These are phyloP conservation scores for Panopea generosa DNA, from an alignment of 2,888 invertebrate species.

Conservation along the genomic window DNA sequence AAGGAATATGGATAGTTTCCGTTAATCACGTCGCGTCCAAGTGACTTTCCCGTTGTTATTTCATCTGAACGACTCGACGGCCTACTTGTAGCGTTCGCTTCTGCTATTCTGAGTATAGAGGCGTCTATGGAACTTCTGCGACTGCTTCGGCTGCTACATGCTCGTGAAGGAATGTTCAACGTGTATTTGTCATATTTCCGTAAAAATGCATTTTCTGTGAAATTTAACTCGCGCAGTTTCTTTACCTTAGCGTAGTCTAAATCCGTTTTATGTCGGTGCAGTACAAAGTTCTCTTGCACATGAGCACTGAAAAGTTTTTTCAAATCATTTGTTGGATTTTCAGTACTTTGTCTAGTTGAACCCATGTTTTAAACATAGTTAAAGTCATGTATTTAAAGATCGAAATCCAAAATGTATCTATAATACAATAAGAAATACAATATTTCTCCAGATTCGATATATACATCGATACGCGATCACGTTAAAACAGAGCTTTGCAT, in stretches of 20 bases:
- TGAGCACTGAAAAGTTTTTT: slow-evolving; percentile 44
- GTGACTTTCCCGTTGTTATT: neutral
- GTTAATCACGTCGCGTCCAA: slow-evolving; percentile 25
- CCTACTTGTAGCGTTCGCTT: slow-evolving; percentile 17
- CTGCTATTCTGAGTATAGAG: slow-evolving; percentile 15
- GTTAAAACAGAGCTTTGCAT: too few species aligned
- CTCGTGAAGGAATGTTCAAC: neutral
- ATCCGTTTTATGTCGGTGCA: slow-evolving; percentile 36
- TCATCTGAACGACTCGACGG: slow-evolving; percentile 2
- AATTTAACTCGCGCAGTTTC: slow-evolving; percentile 29
- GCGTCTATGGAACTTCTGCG: slow-evolving; percentile 31
- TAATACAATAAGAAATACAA: too few species aligned
- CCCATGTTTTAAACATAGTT: too few species aligned
- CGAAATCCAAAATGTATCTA: too few species aligned
- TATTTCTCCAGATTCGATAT: too few species aligned
- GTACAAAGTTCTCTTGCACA: slow-evolving; percentile 34
- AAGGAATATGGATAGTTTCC: slow-evolving; percentile 41
- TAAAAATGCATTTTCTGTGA: slow-evolving; percentile 28
- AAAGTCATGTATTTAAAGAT: too few species aligned
- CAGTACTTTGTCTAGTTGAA: too few species aligned
- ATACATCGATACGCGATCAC: too few species aligned
- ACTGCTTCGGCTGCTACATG: neutral
- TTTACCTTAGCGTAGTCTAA: slow-evolving; percentile 38
- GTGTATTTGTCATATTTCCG: slow-evolving; percentile 46
- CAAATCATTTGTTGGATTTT: slow-evolving; percentile 4